phyloP scores from a whole-genome alignment of 2,113 vertebrate species.

The Epinephelus cyanopodus region DNA sequence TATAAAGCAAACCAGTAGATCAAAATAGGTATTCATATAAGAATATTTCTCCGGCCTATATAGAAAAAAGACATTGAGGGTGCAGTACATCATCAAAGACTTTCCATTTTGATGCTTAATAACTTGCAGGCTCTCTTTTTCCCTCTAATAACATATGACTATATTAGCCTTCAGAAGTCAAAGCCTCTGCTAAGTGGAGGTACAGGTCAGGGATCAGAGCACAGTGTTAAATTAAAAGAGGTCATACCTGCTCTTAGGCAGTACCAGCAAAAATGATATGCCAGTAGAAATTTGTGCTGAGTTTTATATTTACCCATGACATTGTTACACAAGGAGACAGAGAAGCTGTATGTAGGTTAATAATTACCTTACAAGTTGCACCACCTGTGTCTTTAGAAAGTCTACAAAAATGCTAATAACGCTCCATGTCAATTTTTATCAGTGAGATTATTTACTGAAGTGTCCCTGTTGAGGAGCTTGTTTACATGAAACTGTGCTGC shows the following conservation, averaged over 20 bases:
- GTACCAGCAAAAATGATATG: background rate
- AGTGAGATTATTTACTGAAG: background rate
- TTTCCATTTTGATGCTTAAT: slow-evolving; percentile 1
- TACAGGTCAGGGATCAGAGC: slow-evolving; percentile 33
- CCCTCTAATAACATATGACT: background rate
- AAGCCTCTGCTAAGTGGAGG: background rate
- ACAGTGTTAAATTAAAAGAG: slow-evolving; percentile 1
- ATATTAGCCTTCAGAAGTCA: slow-evolving; percentile 30
- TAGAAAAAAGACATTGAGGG: background rate
- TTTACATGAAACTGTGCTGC: background rate
- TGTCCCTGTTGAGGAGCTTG: slow-evolving; percentile 19
- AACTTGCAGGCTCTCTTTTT: background rate
- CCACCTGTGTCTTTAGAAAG: slow-evolving; percentile 3
- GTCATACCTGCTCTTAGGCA: slow-evolving; percentile 7
- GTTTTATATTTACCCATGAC: slow-evolving; percentile 10
- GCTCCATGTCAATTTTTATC: background rate
- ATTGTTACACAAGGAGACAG: background rate
- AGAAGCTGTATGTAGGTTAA: background rate
- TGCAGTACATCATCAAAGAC: background rate
- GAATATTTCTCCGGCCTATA: background rate
- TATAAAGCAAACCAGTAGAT: background rate
- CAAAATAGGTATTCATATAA: background rate
- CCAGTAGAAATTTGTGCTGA: slow-evolving; percentile 5
- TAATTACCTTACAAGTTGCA: background rate
- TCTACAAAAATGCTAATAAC: background rate